These are phyloP conservation scores for Acanthiza pusilla DNA, from an alignment of 2,797 vertebrate genomes.

Conservation along the genomic window DNA sequence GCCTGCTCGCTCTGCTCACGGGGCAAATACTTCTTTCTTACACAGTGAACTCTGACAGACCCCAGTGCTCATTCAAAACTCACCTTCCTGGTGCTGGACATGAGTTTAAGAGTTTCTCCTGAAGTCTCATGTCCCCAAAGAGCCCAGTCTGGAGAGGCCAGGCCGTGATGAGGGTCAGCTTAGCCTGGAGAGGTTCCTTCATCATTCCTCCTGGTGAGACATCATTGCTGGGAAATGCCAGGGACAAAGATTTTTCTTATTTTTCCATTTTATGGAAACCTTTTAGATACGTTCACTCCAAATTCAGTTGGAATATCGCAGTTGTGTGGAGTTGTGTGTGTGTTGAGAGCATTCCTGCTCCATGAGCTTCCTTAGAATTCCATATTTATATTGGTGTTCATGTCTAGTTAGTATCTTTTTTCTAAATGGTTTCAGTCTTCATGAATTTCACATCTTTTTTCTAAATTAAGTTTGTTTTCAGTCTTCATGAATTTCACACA, in stretches of 20 bases:
- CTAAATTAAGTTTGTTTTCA: background rate
- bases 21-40: background rate
- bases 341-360: background rate
- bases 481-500: background rate
- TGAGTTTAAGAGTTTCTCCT: background rate
- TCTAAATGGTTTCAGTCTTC: background rate
- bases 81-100: background rate
- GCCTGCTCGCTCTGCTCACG: background rate
- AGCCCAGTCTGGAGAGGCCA: background rate
- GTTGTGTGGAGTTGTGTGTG: accelerated
- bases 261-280: background rate
- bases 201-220: background rate
- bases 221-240: background rate
- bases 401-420: background rate
- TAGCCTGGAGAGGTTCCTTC: background rate
- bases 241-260: background rate
- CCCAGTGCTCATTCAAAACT: accelerated
- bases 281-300: background rate
- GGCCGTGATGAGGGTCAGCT: background rate
- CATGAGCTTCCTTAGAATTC: background rate
- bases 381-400: background rate
- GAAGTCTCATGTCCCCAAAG: accelerated
- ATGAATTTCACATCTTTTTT: background rate
- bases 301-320: background rate
- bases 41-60: background rate